Conservation (phyloP, 2,888 invertebrate species). For the Xanthostigma xanthostigma region DNA sequence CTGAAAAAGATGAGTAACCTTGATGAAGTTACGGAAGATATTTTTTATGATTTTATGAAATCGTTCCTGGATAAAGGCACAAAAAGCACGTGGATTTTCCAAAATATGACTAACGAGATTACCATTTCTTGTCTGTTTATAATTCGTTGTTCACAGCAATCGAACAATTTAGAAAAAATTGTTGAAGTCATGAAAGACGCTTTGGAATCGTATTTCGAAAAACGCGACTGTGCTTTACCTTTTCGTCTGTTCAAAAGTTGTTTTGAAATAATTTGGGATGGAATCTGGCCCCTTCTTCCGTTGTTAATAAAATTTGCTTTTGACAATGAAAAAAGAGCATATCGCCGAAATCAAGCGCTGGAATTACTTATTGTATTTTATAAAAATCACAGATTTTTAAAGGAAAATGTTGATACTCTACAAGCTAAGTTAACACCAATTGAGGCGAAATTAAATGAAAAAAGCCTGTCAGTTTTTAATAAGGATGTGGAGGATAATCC, state of each 20-base stretch:
- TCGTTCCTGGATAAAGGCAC: slow-evolving; percentile 46
- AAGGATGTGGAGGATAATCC: slow-evolving; percentile 21
- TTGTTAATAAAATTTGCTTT: slow-evolving; percentile 44
- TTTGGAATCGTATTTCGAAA: slow-evolving; percentile 42
- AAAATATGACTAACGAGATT: slow-evolving; percentile 49
- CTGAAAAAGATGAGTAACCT: slow-evolving; percentile 43
- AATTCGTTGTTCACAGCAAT: slow-evolving; percentile 41
- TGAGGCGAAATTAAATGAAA: slow-evolving; percentile 32
- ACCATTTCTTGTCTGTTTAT: slow-evolving; percentile 48
- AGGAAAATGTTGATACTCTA: slow-evolving; percentile 25
- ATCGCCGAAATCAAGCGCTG: slow-evolving; percentile 49
- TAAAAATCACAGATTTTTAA: slow-evolving; percentile 36
- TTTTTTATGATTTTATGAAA: slow-evolving; percentile 38
- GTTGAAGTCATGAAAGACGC: slow-evolving; percentile 35
- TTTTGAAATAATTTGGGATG: slow-evolving; percentile 48
- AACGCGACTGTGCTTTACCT: slow-evolving; percentile 47
- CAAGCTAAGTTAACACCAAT: slow-evolving; percentile 27
- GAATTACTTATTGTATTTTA: slow-evolving; percentile 51
- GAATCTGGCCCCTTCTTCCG: slow-evolving; percentile 41
- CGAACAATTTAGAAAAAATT: slow-evolving; percentile 24
- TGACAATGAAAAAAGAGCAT: slow-evolving; percentile 41
- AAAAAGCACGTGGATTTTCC: slow-evolving; percentile 43
- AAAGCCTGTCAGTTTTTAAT: slow-evolving; percentile 21
- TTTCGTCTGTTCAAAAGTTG: slow-evolving; percentile 48
- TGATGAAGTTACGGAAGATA: slow-evolving; percentile 35